Evolutionary conservation across 2,888 invertebrate genomes (phyloP), one percentile per base, ranked within the genome.

Genomic region (Pristionchus exspectatus): DNA sequence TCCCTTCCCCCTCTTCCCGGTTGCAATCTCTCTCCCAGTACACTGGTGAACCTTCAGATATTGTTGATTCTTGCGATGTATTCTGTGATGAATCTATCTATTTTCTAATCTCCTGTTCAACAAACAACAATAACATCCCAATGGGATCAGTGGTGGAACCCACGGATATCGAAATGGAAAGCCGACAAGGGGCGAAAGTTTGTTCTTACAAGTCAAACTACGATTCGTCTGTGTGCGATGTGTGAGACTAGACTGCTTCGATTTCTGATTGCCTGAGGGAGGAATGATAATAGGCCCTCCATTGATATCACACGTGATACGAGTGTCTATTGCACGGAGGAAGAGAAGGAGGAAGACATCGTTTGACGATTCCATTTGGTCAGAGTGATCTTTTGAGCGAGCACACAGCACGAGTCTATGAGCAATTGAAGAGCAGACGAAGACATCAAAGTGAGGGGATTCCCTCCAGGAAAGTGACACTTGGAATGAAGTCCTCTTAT

Each of bases 231-330:
- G 38, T 14, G 74, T 38, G 33, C 18, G 74, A 74, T 33, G 74
- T 74, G 77, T 21, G 44, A 77, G 77, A 77, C 77, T 77, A 77
- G 77, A 77, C 77, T 77, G 21, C 12, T 18, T 33, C 72, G 33
- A 33, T 72, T 72, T 27, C 5, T 30, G 33, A 33, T 72, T 72
- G 33, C 72, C 72, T 33, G 30, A 33, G 33, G 72, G 10, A n/a
- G 66, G n/a, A 66, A 24, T 72, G 72, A 72, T 72, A 72, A 18
- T 72, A 21, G 72, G 44, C 12, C 44, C 44, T 50, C 12, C 27
- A 33, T 72, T 72, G 72, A 72, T 72, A 72, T 50, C 44, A 30
- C 72, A 72, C 72, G 30, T 33, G 72, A 72, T 59, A 59, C 21
- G 72, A 72, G 59, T 59, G 59, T 59, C 59, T 59, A 59, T 18